Evolutionary conservation across 1,140 invertebrate species (phyloP), one percentile per base, ranked within the genome.

Genomic region (Nasonia giraulti): DNA sequence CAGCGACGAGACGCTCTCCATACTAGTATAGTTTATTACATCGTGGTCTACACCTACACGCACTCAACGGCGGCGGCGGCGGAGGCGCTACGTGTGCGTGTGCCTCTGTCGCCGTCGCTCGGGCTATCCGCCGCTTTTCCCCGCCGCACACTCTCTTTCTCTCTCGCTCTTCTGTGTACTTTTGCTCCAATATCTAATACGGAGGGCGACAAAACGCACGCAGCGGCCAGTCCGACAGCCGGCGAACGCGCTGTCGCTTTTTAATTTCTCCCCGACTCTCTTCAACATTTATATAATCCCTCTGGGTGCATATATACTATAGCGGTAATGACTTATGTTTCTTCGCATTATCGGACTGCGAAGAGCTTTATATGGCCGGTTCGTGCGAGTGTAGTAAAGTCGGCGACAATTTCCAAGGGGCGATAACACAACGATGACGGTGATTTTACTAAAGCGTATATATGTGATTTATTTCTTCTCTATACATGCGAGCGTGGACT

Each of bases 181-280:
- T 66, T 23, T 66, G 14, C 14, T 23, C 62, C n/a, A 23, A 17
- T 66, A 66, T 66, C 33, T 4, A n/a, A 23, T 5, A 66, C 62
- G 14, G 5, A 4, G 17, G n/a, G 55, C 37, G 31, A 40, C 8
- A 66, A 66, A 33, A 40, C 20, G 31, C 55, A 27, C 8, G 31
- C 27, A 27, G 27, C 27, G 27, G 27, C 47, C 50, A 85, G 75
- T 12, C 47, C 47, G 47, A 50, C 47, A 50, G 47, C 47, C 47
- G 47, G 47, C 14, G 14, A 50, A 50, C 50, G 44, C 68, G 71
- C 44, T 73, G 47, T 27, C 37, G 62, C 62, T 80, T 69, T 68
- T 80, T n/a, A 20, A 80, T 79, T 80, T 50, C 76, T 82, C 66
- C 20, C 23, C 47, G 47, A 62, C 37, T 40, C 50, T 62, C 44